Conservation (phyloP, 1,140 invertebrate species). For the Pollicipes pollicipes region DNA sequence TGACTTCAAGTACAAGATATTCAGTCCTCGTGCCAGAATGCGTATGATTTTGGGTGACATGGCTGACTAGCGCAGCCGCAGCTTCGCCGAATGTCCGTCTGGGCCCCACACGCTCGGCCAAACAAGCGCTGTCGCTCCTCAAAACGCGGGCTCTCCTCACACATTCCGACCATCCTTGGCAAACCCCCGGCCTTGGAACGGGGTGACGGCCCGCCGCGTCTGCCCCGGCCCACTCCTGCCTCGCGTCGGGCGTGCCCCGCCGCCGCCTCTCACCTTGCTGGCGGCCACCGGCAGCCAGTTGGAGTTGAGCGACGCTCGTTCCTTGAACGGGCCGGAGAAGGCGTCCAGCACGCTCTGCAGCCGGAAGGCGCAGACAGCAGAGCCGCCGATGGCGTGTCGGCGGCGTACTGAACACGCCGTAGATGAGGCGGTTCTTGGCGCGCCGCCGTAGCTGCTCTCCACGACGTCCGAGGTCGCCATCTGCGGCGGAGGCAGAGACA, state of each 20-base stretch:
- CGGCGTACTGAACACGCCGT: conserved; percentile 89
- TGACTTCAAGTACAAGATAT: too few relatives aligned
- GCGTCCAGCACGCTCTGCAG: conserved; percentile 56
- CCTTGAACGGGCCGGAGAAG: conserved; percentile 61
- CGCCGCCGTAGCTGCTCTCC: conserved; percentile 46
- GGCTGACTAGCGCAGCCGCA: too few relatives aligned
- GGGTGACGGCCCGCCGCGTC: too few relatives aligned
- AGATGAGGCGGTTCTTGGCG: conserved; percentile 55
- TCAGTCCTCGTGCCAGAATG: too few relatives aligned
- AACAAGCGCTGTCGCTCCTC: too few relatives aligned
- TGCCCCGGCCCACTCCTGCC: background rate
- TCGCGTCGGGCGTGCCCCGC: too few relatives aligned
- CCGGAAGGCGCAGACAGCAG: conserved; percentile 41
- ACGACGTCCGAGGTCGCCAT: conserved; percentile 53
- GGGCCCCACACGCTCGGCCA: too few relatives aligned
- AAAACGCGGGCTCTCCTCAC: too few relatives aligned
- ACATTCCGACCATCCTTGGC: too few relatives aligned
- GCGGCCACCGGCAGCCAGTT: conserved; percentile 67
- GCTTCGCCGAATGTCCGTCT: too few relatives aligned
- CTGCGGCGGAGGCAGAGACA: conserved; percentile 29
- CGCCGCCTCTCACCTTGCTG: conserved; percentile 26
- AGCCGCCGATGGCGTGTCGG: conserved; percentile 77
- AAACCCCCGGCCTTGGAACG: too few relatives aligned
- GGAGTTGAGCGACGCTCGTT: conserved; percentile 74
- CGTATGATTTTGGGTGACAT: too few relatives aligned